Evolutionary conservation across 2,888 invertebrate species (phyloP).

Genomic region (Orchestes rusci): DNA sequence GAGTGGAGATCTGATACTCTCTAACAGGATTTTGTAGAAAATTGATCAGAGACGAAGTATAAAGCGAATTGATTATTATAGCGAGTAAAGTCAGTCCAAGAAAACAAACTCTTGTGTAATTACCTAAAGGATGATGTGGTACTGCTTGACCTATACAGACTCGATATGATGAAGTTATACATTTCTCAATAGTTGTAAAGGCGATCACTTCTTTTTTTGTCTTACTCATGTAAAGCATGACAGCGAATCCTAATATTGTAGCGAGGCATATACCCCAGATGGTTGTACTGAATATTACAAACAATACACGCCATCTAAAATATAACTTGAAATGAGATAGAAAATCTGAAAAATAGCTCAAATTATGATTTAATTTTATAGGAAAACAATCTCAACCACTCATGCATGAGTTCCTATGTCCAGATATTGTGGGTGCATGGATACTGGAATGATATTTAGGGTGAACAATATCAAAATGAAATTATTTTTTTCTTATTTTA

Average conservation of each 20-base stretch:
- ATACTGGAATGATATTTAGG: too few species aligned
- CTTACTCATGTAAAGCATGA: constrained; percentile 12
- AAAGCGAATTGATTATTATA: constrained; percentile 20
- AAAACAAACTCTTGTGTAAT: constrained; percentile 18
- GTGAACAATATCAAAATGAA: too few species aligned
- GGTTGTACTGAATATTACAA: constrained; percentile 16
- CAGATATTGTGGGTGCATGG: too few species aligned
- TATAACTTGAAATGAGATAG: constrained; percentile 1
- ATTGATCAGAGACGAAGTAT: constrained; percentile 20
- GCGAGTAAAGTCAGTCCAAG: constrained; percentile 14
- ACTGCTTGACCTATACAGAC: constrained; percentile 13
- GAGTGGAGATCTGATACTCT: constrained; percentile 19
- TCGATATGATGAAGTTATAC: constrained; percentile 16
- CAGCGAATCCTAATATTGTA: constrained; percentile 14
- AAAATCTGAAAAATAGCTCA: too few species aligned
- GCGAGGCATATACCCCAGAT: constrained; percentile 22
- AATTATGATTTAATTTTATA: too few species aligned
- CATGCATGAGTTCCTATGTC: too few species aligned
- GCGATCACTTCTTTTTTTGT: constrained; percentile 5
- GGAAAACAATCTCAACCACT: too few species aligned
- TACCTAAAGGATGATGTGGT: constrained; percentile 10
- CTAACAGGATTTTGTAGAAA: constrained; percentile 19
- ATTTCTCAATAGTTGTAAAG: constrained; percentile 13
- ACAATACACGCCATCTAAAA: constrained; percentile 21
- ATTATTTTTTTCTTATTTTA: too few species aligned